Evolutionary conservation across 2,113 vertebrate species (phyloP).

Genomic region (Paradisaea rubra): DNA sequence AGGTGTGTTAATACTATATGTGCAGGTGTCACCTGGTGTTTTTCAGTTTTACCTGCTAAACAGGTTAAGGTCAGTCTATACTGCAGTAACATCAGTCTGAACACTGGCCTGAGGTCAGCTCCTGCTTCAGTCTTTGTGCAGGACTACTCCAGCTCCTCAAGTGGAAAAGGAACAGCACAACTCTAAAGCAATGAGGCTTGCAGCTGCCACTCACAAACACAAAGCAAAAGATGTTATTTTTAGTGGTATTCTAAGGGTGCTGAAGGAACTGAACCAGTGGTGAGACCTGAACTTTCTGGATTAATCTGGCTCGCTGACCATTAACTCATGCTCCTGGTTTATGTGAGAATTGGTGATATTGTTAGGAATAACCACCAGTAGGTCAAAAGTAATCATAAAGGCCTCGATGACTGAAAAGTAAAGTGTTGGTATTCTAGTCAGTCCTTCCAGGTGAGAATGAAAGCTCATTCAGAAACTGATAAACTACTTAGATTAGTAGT

Average conservation of each 20-base stretch:
- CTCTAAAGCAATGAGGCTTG: not conserved
- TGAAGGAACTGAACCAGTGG: not conserved
- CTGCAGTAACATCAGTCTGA: not conserved
- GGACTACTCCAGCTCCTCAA: not conserved
- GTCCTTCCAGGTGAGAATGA: not conserved
- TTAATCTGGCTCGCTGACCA: not conserved
- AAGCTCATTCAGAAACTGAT: not conserved
- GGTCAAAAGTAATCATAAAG: not conserved
- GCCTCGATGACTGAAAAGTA: not conserved
- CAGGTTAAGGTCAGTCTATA: not conserved
- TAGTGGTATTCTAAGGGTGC: not conserved
- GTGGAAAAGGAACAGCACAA: not conserved
- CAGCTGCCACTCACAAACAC: not conserved
- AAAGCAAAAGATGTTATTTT: not conserved
- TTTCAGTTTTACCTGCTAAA: not conserved
- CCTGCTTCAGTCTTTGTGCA: not conserved
- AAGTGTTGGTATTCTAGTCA: not conserved
- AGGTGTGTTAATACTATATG: not conserved
- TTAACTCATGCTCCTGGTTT: not conserved
- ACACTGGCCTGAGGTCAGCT: not conserved
- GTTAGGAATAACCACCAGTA: not conserved
- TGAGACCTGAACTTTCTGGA: not conserved
- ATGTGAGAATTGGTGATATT: not conserved
- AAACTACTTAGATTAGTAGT: not conserved
- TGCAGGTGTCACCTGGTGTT: not conserved